Evolutionary conservation across 2,113 vertebrate species (phyloP), one percentile per base, ranked within the genome.

Genomic region (Daphoenositta chrysoptera): DNA sequence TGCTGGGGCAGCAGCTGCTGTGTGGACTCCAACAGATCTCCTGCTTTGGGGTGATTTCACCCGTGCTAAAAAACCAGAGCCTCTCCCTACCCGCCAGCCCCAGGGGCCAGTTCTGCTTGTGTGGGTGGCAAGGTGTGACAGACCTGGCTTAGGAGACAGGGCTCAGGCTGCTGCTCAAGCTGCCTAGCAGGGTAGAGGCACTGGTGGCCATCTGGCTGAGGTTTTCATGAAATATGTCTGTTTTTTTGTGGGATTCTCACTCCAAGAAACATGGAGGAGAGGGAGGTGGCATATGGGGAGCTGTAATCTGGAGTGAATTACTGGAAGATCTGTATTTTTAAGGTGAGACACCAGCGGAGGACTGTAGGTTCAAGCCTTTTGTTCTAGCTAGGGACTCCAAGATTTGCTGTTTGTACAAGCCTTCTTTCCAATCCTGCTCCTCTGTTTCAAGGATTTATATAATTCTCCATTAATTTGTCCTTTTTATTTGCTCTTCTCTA

Each of bases 21-120:
- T 27, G 27, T 1, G 1, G 33, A n/a, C 26, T 21, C 45, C 0
- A 0, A 9, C 5, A 30, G 28, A 19, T 47, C 23, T 63, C 31
- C 66, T 70, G 58, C 14, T 39, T 28, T 40, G 56, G 15, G 13
- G 8, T 26, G 37, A 45, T 63, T 66, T 79, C 53, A 44, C 22
- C 50, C 3, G 3, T 20, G 10, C 3, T 48, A 53, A 23, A 40
- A 28, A 57, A 14, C 0, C 35, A 42, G 40, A 47, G 28, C 28
- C 23, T 71, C 48, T 75, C 23, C 26, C 22, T 16, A 2, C 39
- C 19, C 13, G 35, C 54, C 81, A 66, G 37, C 16, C 56, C 61
- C 61, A 28, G 50, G 4, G 15, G 27, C 30, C 44, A 33, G n/a
- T 9, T 86, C 30, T 63, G 39, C 37, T 40, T 35, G 30, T 50